Conservation (phyloP, 2,888 invertebrate genomes). For the Crepidodera aurea region DNA sequence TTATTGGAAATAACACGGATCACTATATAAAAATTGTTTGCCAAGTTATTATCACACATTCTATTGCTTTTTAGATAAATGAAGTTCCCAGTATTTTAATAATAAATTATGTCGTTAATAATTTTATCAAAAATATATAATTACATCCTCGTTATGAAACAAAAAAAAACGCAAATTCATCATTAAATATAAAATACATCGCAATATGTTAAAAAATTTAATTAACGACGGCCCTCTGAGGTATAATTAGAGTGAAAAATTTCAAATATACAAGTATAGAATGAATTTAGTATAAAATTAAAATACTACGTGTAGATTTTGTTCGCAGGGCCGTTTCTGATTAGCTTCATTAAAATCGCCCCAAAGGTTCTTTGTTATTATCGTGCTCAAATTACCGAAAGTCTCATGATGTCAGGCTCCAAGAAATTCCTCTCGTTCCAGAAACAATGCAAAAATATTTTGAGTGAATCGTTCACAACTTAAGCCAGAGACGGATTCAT, state of each 20-base stretch:
- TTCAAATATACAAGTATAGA: background rate
- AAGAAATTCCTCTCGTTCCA: constrained; percentile 15
- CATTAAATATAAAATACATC: constrained; percentile 4
- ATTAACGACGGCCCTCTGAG: constrained; percentile 1
- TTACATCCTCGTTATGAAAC: background rate
- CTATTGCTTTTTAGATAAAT: too few relatives aligned
- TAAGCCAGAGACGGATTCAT: background rate
- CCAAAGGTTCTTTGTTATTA: background rate
- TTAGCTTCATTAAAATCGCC: constrained; percentile 8
- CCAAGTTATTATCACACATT: too few relatives aligned
- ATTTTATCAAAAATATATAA: background rate
- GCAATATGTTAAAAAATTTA: background rate
- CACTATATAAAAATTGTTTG: too few relatives aligned
- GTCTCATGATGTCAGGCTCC: constrained; percentile 18
- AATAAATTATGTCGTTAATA: too few relatives aligned
- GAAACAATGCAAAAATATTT: constrained; percentile 26
- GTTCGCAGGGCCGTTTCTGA: background rate
- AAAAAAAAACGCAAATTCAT: background rate
- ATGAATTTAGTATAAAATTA: background rate
- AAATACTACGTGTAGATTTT: constrained; percentile 8
- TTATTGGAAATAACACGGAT: too few relatives aligned
- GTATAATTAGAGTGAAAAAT: background rate
- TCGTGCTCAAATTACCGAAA: constrained; percentile 13
- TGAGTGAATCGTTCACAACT: background rate
- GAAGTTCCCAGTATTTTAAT: too few relatives aligned